Conservation (phyloP, 2,113 vertebrate genomes). For the Sinocyclocheilus anshuiensis region DNA sequence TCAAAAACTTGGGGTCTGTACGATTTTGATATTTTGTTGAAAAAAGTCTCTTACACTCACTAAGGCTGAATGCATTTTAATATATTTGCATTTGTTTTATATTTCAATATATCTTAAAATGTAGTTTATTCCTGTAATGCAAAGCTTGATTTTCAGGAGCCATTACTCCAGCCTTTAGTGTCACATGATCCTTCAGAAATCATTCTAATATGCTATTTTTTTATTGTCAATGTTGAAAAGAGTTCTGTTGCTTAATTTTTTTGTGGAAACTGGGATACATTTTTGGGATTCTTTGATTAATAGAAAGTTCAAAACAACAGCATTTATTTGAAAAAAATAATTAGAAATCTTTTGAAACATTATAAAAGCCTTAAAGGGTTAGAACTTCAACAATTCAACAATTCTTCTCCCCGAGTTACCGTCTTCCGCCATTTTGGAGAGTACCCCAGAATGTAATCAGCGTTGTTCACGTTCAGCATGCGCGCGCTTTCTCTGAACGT, state of each 20-base stretch:
- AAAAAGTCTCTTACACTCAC: not conserved
- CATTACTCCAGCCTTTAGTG: not conserved
- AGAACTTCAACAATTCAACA: no score
- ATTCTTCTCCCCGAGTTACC: no score
- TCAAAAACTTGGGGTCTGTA: not conserved
- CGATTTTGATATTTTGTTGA: not conserved
- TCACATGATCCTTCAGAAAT: not conserved
- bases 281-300: not conserved
- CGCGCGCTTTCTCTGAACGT: no score
- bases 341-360: not conserved
- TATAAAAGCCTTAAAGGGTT: not conserved
- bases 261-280: not conserved
- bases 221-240: no score
- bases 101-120: not conserved
- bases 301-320: not conserved
- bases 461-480: no score
- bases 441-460: no score
- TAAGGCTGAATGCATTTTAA: not conserved
- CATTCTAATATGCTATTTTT: not conserved
- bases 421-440: no score
- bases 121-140: not conserved
- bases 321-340: not conserved
- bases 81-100: no score
- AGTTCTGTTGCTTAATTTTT: no score
- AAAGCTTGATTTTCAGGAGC: not conserved